Evolutionary conservation across 2,113 vertebrate species (phyloP).

Genomic region (Lanius ludovicianus): DNA sequence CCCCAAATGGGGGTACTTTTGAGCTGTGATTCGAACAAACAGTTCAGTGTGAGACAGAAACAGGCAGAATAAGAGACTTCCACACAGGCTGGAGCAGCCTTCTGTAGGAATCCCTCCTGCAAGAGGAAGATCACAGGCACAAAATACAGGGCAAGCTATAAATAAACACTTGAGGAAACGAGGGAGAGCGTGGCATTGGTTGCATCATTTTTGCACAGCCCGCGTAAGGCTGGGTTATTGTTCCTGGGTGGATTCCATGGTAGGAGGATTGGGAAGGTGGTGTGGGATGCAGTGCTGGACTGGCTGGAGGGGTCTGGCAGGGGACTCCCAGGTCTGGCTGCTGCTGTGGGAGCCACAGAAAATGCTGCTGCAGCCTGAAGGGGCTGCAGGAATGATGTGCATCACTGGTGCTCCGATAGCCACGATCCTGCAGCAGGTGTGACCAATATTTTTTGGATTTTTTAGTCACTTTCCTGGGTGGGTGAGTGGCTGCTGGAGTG

Average conservation of each 20-base stretch:
- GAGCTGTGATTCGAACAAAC: not conserved
- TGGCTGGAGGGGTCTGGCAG: not conserved
- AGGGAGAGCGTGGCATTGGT: not conserved
- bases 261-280: not conserved
- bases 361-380: not conserved
- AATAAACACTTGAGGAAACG: not conserved
- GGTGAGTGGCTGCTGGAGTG: not conserved
- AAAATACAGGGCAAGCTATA: not conserved
- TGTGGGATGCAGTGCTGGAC: not conserved
- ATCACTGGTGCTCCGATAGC: accelerated
- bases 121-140: not conserved
- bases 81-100: not conserved
- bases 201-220: not conserved
- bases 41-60: not conserved
- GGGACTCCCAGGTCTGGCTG: not conserved
- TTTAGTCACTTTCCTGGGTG: not conserved
- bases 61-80: not conserved
- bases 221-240: accelerated
- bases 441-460: not conserved
- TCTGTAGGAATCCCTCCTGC: not conserved
- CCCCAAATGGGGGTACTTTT: not conserved
- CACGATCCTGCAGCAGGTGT: not conserved
- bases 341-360: not conserved
- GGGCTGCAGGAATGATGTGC: not conserved
- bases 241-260: not conserved